phyloP scores from a whole-genome alignment of 2,113 vertebrate genomes.

The Xiphorhynchus elegans region DNA sequence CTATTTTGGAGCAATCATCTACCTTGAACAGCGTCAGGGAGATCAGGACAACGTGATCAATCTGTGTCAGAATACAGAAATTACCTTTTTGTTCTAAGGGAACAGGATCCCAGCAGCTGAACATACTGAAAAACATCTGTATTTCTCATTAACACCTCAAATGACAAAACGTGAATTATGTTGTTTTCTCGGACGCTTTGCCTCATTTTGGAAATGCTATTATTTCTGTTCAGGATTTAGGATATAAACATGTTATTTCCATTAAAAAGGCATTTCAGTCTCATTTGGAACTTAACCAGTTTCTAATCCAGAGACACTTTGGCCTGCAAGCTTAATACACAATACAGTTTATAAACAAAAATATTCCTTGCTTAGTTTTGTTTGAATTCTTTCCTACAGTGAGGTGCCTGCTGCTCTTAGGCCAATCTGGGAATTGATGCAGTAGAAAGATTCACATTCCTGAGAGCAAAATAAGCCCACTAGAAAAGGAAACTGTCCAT shows the following conservation, averaged over 20 bases:
- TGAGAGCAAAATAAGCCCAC: constrained; percentile 56
- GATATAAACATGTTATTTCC: background rate
- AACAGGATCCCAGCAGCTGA: background rate
- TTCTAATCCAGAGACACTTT: constrained; percentile 21
- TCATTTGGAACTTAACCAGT: background rate
- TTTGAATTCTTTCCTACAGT: constrained; percentile 16
- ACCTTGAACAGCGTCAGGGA: background rate
- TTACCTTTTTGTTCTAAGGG: background rate
- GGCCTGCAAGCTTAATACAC: background rate
- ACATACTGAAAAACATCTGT: background rate
- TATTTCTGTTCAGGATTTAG: constrained; percentile 1
- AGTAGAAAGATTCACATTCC: constrained; percentile 35
- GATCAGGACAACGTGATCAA: background rate
- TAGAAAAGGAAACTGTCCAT: constrained; percentile 62
- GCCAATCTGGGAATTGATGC: constrained; percentile 4
- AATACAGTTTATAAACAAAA: constrained; percentile 24
- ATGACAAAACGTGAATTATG: background rate
- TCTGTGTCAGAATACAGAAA: background rate
- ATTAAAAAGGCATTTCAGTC: constrained; percentile 9
- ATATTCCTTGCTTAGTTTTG: constrained; percentile 21
- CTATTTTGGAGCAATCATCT: background rate
- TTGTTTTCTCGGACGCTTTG: background rate
- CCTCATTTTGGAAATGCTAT: background rate
- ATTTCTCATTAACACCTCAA: constrained; percentile 36
- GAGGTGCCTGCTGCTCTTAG: background rate